phyloP scores from a whole-genome alignment of 2,888 invertebrate species.

The Adineta ricciae region DNA sequence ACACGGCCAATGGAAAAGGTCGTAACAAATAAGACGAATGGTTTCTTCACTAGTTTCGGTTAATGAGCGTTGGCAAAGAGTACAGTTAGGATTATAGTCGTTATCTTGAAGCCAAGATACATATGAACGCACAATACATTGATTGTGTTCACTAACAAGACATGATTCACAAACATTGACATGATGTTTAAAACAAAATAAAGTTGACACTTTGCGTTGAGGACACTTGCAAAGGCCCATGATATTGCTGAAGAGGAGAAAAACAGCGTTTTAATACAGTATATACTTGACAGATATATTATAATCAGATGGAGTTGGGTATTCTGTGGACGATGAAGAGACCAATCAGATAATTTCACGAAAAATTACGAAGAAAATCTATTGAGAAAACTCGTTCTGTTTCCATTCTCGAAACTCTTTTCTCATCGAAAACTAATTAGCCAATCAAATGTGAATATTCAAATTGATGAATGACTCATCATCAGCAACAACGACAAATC shows the following conservation, averaged over 20 bases:
- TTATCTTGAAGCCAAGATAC: slow-evolving; percentile 94
- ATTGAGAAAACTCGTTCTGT: neutral
- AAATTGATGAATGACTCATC: neutral
- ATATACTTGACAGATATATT: neutral
- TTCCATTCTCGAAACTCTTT: neutral
- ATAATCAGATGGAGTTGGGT: neutral
- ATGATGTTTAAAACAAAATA: slow-evolving; percentile 96
- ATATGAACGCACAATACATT: slow-evolving; percentile 97
- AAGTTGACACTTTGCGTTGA: slow-evolving; percentile 86
- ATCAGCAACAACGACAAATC: neutral
- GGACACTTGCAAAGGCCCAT: slow-evolving; percentile 74
- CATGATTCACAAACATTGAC: slow-evolving; percentile 98
- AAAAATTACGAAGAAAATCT: neutral
- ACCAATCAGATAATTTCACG: neutral
- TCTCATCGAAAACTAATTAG: neutral
- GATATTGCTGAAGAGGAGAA: neutral
- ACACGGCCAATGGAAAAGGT: slow-evolving; percentile 94
- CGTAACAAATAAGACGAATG: slow-evolving; percentile 75
- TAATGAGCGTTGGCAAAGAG: slow-evolving; percentile 61
- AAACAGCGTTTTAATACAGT: neutral
- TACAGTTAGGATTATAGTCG: slow-evolving; percentile 86
- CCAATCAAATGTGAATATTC: neutral
- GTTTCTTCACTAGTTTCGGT: slow-evolving; percentile 39
- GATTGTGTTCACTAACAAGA: slow-evolving; percentile 76
- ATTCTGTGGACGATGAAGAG: neutral